Evolutionary conservation across 2,797 vertebrate species (phyloP), one percentile per base, ranked within the genome.

Genomic region (Lacerta agilis): DNA sequence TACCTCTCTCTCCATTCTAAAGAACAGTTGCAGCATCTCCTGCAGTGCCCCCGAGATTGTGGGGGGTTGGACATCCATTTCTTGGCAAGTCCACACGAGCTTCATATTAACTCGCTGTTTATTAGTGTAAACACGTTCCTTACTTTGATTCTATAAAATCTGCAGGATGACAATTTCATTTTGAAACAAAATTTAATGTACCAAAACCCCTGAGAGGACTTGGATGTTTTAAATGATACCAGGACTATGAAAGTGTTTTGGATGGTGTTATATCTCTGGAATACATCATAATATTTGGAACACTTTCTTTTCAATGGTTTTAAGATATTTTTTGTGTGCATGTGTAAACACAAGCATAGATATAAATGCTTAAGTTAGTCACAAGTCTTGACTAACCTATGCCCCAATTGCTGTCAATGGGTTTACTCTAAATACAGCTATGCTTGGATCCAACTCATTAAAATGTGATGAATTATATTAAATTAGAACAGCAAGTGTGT

Each of bases 241-340:
- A 82, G 78, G 77, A 27, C 85, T 86, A 76, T 20, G 71, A 93
- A 58, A 87, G 80, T 89, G 38, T 92, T 92, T 88, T 41, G 92
- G 86, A 88, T 91, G 87, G 86, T 90, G 79, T 86, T 94, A 91
- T 29, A 89, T 55, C 29, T 91, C 83, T 83, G 69, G 89, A 92
- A 90, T 93, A 87, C 81, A 80, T 92, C 91, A 61, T 55, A 89
- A 69, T 85, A 64, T 1, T 88, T 94, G 89, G 88, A 88, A 92
- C 36, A 79, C 9, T 45, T 90, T 82, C 88, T 93, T 78, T 91
- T 93, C 92, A 94, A 91, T 93, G 73, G 73, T 87, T 93, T 94
- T 88, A 87, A 93, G 89, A 93, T 2, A 0, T 55, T 55, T 55
- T 55, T 89, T n/a, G 91, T 91, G 73, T 91, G 82, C 87, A 90